Evolutionary conservation across 1,140 invertebrate species (phyloP).

Genomic region (Drosophila ananassae): DNA sequence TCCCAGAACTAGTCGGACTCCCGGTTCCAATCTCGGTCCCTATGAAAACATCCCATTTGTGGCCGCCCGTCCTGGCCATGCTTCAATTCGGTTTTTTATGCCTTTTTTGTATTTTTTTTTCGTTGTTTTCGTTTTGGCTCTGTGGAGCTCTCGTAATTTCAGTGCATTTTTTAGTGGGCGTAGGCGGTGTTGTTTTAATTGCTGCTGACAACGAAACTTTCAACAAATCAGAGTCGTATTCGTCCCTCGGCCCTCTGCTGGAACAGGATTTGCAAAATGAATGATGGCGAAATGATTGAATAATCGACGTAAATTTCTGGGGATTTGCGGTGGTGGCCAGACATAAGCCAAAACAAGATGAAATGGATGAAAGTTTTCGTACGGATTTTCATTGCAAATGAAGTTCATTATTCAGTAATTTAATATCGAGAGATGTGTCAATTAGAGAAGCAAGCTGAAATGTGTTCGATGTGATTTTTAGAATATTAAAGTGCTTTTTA

Average conservation of each 20-base stretch:
- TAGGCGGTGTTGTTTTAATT: conserved; percentile 65
- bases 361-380: conserved; percentile 1
- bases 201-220: conserved; percentile 78
- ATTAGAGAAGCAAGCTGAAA: background rate
- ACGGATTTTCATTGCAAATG: conserved; percentile 5
- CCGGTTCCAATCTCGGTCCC: conserved; percentile 26
- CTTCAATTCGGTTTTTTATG: conserved; percentile 43
- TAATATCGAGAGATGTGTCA: conserved; percentile 4
- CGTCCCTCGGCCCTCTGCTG: background rate
- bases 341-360: conserved; percentile 1
- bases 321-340: conserved; percentile 25
- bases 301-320: conserved; percentile 43
- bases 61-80: conserved; percentile 31
- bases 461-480: background rate
- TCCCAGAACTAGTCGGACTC: conserved; percentile 21
- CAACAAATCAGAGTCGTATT: conserved; percentile 64
- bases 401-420: conserved; percentile 2
- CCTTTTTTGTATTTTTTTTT: conserved; percentile 1
- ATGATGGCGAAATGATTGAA: conserved; percentile 57
- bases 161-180: conserved; percentile 65
- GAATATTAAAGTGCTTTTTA: too few relatives aligned
- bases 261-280: conserved; percentile 44
- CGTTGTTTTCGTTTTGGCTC: conserved; percentile 31
- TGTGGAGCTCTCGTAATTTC: conserved; percentile 44
- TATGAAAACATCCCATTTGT: conserved; percentile 30